Evolutionary conservation across 2,797 vertebrate species (phyloP).

Genomic region (Ateles fusciceps): DNA sequence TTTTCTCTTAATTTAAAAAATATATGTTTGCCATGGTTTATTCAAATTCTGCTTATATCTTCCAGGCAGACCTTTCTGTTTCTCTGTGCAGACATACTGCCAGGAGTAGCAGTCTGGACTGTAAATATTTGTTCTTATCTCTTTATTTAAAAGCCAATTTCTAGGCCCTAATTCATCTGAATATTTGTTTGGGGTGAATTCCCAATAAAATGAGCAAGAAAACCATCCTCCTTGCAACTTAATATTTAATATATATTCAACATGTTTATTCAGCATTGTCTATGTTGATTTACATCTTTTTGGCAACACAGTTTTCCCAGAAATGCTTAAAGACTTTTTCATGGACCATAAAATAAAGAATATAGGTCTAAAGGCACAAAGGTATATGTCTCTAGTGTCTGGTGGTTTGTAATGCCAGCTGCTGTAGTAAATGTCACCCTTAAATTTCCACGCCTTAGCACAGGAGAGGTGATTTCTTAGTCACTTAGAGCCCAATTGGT

Average conservation of each 20-base stretch:
- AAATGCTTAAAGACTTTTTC: neutral
- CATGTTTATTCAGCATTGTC: neutral
- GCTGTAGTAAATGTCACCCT: neutral
- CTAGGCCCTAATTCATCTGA: neutral
- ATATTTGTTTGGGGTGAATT: neutral
- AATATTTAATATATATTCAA: neutral
- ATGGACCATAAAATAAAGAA: neutral
- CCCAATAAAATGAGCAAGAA: neutral
- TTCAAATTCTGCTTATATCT: neutral
- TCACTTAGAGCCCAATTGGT: neutral
- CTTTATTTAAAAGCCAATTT: neutral
- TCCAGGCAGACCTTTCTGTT: neutral
- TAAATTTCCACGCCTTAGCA: neutral
- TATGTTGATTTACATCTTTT: neutral
- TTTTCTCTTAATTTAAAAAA: neutral
- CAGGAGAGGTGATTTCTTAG: neutral
- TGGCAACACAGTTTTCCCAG: neutral
- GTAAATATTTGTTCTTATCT: neutral
- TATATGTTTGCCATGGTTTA: neutral
- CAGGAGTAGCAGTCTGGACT: neutral
- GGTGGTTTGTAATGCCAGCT: neutral
- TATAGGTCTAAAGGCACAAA: neutral
- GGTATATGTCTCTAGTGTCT: neutral
- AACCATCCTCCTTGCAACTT: neutral
- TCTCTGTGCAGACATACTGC: rapidly evolving